A percentile compares a stretch with the other conserved stretches of the same genome.
Evolutionary conservation across 64 coral and sea anemone genomes (phyloP).

Genomic region (Stichodactyla helianthus): DNA sequence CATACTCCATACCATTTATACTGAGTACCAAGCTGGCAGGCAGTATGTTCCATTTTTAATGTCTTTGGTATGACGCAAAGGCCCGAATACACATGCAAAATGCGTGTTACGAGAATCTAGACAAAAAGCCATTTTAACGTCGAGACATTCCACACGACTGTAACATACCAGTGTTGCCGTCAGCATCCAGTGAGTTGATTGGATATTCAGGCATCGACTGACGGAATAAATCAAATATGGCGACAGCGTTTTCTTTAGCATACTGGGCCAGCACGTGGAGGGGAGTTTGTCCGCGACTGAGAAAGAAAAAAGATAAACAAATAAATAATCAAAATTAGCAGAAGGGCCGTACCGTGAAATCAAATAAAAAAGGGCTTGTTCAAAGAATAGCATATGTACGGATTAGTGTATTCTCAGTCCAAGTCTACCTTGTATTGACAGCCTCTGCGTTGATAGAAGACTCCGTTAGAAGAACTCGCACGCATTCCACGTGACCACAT

Average conservation of each 20-base stretch:
- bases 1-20: too few relatives aligned
- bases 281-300: slow-evolving; percentile 71
- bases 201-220: slow-evolving; percentile 92
- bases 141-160: not conserved
- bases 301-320: not conserved
- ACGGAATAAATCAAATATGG: slow-evolving; percentile 82
- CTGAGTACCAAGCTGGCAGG: too few relatives aligned
- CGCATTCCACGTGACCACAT: slow-evolving; percentile 87
- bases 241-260: slow-evolving; percentile 83
- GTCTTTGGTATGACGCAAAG: too few relatives aligned
- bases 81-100: too few relatives aligned
- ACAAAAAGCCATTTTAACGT: too few relatives aligned
- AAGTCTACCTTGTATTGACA: slow-evolving; percentile 54
- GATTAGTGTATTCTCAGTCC: too few relatives aligned
- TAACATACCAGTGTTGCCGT: slow-evolving; percentile 83
- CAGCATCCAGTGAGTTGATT: slow-evolving; percentile 78
- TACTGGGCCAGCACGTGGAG: slow-evolving; percentile 85
- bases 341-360: too few relatives aligned
- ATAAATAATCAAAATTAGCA: not conserved
- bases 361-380: too few relatives aligned
- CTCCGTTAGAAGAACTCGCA: slow-evolving; percentile 79
- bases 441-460: slow-evolving; percentile 83
- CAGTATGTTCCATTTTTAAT: too few relatives aligned
- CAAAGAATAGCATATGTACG: too few relatives aligned
- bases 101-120: too few relatives aligned